Evolutionary conservation across 2,113 vertebrate genomes (phyloP), one percentile per base, ranked within the genome.

Genomic region (Brachirus orientalis): DNA sequence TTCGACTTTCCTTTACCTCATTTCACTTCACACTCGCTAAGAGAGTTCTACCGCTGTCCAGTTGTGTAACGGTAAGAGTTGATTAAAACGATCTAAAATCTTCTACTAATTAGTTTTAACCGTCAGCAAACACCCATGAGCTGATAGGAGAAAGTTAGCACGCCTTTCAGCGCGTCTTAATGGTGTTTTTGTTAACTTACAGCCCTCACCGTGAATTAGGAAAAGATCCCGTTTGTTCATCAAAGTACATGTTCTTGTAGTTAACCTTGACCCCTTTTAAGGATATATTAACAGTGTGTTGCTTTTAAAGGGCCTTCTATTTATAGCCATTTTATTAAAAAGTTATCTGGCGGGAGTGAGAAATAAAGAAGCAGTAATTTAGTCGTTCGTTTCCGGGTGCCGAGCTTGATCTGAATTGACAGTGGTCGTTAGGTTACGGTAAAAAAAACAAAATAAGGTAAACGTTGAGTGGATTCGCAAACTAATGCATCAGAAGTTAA

Each of bases 11-110:
- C 60, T 65, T 19, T n/a, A 11, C 43, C 1, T 75, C 63, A 73
- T 62, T 86, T 55, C 75, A 17, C 76, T 71, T 28, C 76, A 48
- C 72, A 74, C 73, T 64, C 73, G 45, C 56, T 87, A 77, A 70
- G 79, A 80, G 73, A 63, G 64, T 72, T 33, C 16, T 73, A 50
- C 38, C 64, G 22, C 45, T 4, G 35, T 19, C 40, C 19, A 59
- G 48, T 43, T 64, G 65, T 50, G 44, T 28, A 69, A 90, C 82
- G 92, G 93, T 93, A 92, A 91, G 92, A 69, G 47, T 68, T 19
- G 12, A 8, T 13, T 0, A 71, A 83, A 74, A 63, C 8, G 41
- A 4, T 0, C 0, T 3, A 12, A 58, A 79, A 8, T 67, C 10
- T 7, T 40, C 0, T 20, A 1, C 19, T 40, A 36, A 36, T 10